Evolutionary conservation across 2,888 invertebrate genomes (phyloP).

Genomic region (Luperina testacea): DNA sequence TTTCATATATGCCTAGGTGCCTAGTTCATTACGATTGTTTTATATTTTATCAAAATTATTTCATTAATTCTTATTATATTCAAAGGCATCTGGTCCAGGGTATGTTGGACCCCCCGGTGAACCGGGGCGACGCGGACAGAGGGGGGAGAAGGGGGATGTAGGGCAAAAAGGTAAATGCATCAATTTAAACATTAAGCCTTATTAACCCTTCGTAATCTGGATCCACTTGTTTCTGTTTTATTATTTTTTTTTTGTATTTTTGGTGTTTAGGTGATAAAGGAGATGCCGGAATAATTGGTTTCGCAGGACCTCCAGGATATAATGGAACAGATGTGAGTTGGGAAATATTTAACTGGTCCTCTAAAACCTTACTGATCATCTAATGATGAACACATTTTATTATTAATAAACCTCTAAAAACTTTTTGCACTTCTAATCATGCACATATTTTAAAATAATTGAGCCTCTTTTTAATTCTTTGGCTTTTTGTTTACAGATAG

Average conservation of each 20-base stretch:
- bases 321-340: slow-evolving; percentile 81
- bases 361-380: no score
- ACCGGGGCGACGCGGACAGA: slow-evolving; percentile 74
- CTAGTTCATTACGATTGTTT: neutral
- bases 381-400: neutral
- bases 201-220: neutral
- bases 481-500: no score
- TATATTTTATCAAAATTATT: neutral
- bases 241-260: neutral
- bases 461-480: no score
- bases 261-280: slow-evolving; percentile 75
- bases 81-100: slow-evolving; percentile 70
- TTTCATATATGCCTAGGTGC: no score
- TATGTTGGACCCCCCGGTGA: slow-evolving; percentile 69
- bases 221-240: neutral
- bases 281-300: slow-evolving; percentile 76
- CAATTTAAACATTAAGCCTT: neutral
- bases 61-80: slow-evolving; percentile 4
- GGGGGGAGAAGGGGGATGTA: slow-evolving; percentile 79
- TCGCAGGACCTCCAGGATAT: slow-evolving; percentile 75
- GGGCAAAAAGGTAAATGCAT: slow-evolving; percentile 78
- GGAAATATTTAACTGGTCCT: neutral
- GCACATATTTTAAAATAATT: neutral
- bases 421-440: neutral
- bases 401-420: neutral